Conservation (phyloP, 2,797 vertebrate genomes). For the Choloepus didactylus region DNA sequence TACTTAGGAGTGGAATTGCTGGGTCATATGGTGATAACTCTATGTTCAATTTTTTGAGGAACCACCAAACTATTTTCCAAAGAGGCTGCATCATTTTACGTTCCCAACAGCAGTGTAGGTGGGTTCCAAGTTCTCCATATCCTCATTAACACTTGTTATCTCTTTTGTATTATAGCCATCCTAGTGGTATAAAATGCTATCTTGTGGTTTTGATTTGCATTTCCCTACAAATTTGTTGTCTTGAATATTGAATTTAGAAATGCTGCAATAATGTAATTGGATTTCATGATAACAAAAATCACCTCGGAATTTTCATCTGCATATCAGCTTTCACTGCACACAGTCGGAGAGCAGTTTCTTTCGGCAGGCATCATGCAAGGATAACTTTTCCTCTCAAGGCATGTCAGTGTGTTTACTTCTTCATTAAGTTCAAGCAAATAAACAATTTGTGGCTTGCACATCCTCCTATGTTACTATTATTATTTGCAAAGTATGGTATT, state of each 20-base stretch:
- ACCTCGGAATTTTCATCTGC: background rate
- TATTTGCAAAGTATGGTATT: background rate
- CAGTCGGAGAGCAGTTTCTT: background rate
- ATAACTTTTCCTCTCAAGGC: background rate
- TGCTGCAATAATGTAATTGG: background rate
- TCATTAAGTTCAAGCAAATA: background rate
- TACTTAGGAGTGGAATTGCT: background rate
- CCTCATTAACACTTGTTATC: background rate
- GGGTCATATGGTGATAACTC: background rate
- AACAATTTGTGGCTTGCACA: background rate
- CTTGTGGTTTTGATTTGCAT: background rate
- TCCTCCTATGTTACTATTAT: background rate
- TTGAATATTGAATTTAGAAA: background rate
- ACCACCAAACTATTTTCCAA: background rate
- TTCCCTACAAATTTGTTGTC: background rate
- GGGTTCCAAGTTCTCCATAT: background rate
- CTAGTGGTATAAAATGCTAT: background rate
- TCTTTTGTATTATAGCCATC: background rate
- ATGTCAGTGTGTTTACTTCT: background rate
- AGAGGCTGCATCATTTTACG: background rate
- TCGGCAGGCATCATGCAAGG: background rate
- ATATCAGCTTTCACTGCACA: background rate
- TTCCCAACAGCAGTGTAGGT: background rate
- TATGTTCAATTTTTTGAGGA: slow-evolving; percentile 7
- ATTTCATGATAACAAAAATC: background rate